A percentile compares a stretch with the other conserved stretches of the same genome.
These are phyloP conservation scores for Drosophila asahinai DNA, from an alignment of 1,140 invertebrate species.

Conservation along the genomic window DNA sequence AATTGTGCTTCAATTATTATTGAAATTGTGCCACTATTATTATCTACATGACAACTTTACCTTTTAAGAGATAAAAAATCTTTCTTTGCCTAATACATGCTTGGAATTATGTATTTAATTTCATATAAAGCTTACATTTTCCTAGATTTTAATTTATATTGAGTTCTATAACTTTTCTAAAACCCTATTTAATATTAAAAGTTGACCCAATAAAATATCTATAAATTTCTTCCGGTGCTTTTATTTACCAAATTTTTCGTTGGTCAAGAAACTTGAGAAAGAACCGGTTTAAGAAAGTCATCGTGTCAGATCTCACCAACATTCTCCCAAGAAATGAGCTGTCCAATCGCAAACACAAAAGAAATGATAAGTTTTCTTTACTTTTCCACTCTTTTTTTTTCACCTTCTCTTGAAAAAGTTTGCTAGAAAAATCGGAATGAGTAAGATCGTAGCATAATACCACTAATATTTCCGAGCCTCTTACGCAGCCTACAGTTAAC, in stretches of 20 bases:
- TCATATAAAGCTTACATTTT: background rate
- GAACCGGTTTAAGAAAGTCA: slow-evolving; percentile 77
- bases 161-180: background rate
- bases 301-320: background rate
- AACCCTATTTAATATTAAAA: background rate
- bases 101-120: background rate
- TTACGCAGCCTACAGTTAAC: slow-evolving; percentile 73
- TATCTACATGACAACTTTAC: too few species aligned
- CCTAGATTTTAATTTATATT: background rate
- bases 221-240: background rate
- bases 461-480: slow-evolving; percentile 21
- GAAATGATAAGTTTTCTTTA: slow-evolving; percentile 16
- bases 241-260: slow-evolving; percentile 31
- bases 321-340: slow-evolving; percentile 3
- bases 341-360: slow-evolving; percentile 36
- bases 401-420: slow-evolving; percentile 13
- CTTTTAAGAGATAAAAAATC: too few species aligned
- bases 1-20: too few species aligned
- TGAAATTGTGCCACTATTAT: too few species aligned
- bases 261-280: slow-evolving; percentile 37
- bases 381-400: background rate
- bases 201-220: background rate
- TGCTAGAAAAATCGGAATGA: slow-evolving; percentile 44
- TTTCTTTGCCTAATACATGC: too few species aligned
- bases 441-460: slow-evolving; percentile 37